phyloP scores from a whole-genome alignment of 2,888 invertebrate species.

The Leptopterna dolabrata region DNA sequence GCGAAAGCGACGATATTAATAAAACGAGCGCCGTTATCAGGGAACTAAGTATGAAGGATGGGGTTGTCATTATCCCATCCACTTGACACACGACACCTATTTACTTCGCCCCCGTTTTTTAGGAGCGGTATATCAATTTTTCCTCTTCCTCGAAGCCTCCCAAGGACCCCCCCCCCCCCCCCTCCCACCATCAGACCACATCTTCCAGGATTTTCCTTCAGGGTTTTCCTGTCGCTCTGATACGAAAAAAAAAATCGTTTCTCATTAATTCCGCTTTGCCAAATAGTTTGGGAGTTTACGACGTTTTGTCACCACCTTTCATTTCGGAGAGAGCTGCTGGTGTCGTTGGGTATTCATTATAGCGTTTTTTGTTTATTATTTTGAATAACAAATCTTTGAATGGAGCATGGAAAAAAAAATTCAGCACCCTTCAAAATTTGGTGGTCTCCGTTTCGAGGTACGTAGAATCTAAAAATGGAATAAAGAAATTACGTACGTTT shows the following conservation, averaged over 20 bases:
- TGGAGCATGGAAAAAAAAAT: too few relatives aligned
- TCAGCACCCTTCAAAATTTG: too few relatives aligned
- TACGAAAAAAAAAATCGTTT: background rate
- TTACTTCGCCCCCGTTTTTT: constrained; percentile 52
- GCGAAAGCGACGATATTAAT: constrained; percentile 45
- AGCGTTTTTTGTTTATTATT: too few relatives aligned
- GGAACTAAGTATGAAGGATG: constrained; percentile 53
- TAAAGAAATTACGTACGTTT: too few relatives aligned
- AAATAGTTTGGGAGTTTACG: background rate
- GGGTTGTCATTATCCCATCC: constrained; percentile 52
- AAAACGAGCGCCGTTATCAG: constrained; percentile 52
- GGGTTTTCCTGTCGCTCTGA: background rate
- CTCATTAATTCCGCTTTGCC: background rate
- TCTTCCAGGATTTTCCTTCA: background rate
- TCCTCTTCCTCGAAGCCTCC: constrained; percentile 19
- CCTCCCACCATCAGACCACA: too few relatives aligned
- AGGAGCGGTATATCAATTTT: constrained; percentile 51
- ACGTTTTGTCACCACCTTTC: background rate
- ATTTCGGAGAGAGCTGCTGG: background rate
- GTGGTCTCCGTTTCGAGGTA: too few relatives aligned
- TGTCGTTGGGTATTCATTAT: too few relatives aligned
- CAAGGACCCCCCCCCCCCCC: background rate
- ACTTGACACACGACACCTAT: constrained; percentile 54
- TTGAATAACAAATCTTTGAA: too few relatives aligned
- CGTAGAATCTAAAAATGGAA: too few relatives aligned